Evolutionary conservation across 2,888 invertebrate genomes (phyloP).

Genomic region (Rhopalosiphum nymphaeae): DNA sequence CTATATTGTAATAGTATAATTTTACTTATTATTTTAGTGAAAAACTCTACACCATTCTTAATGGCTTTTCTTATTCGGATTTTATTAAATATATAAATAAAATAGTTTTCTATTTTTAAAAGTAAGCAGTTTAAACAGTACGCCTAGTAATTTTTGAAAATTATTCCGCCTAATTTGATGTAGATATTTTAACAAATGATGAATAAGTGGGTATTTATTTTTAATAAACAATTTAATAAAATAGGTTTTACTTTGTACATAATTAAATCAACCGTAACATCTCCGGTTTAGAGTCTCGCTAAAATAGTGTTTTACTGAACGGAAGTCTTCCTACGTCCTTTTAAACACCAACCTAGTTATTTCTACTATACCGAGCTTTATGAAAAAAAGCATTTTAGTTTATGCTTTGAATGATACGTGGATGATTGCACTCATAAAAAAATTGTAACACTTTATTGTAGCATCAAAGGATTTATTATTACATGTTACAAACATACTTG

Average conservation of each 20-base stretch:
- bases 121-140: neutral
- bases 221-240: neutral
- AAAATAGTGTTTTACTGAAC: neutral
- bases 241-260: neutral
- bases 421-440: neutral
- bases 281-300: neutral
- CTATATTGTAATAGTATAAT: neutral
- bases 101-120: neutral
- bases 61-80: neutral
- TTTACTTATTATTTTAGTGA: neutral
- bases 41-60: neutral
- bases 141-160: neutral
- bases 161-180: neutral
- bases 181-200: neutral
- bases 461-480: neutral
- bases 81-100: neutral
- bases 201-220: neutral
- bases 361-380: neutral
- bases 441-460: neutral
- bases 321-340: neutral
- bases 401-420: neutral
- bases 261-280: neutral
- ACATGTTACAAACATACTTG: neutral
- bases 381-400: neutral
- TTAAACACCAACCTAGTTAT: neutral